phyloP scores from a whole-genome alignment of 2,888 invertebrate genomes.

The Eurytoma adleriae region DNA sequence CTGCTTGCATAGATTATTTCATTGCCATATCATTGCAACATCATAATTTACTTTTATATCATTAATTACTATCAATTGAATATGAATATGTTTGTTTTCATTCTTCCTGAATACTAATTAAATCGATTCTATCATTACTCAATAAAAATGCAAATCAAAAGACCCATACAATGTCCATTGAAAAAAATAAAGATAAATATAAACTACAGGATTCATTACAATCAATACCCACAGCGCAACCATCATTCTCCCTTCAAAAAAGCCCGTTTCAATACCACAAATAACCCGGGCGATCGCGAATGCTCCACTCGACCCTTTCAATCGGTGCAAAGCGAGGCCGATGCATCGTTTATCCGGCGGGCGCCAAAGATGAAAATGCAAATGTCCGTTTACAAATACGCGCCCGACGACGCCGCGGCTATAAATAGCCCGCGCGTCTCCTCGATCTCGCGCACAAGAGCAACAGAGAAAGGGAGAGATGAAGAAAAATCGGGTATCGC shows the following conservation, averaged over 20 bases:
- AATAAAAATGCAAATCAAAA: neutral
- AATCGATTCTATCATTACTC: neutral
- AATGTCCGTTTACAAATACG: slow-evolving; percentile 37
- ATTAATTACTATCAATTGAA: too few relatives aligned
- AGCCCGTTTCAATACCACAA: slow-evolving; percentile 15
- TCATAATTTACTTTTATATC: too few relatives aligned
- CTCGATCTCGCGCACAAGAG: neutral
- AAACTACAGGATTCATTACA: neutral
- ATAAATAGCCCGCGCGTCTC: too few relatives aligned
- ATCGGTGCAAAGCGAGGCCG: too few relatives aligned
- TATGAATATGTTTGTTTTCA: too few relatives aligned
- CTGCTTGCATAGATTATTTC: too few relatives aligned
- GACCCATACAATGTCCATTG: neutral
- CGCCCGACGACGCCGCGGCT: neutral
- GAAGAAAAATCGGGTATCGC: slow-evolving; percentile 7
- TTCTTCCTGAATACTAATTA: too few relatives aligned
- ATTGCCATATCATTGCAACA: too few relatives aligned
- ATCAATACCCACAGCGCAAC: neutral
- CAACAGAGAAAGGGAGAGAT: slow-evolving; percentile 23
- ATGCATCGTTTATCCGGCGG: too few relatives aligned
- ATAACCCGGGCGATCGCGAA: neutral
- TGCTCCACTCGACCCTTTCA: too few relatives aligned
- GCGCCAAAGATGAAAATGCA: slow-evolving; percentile 9
- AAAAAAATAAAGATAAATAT: neutral
- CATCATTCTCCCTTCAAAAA: neutral